Conservation (phyloP, 2,113 vertebrate species). For the Callopanchax toddi region DNA sequence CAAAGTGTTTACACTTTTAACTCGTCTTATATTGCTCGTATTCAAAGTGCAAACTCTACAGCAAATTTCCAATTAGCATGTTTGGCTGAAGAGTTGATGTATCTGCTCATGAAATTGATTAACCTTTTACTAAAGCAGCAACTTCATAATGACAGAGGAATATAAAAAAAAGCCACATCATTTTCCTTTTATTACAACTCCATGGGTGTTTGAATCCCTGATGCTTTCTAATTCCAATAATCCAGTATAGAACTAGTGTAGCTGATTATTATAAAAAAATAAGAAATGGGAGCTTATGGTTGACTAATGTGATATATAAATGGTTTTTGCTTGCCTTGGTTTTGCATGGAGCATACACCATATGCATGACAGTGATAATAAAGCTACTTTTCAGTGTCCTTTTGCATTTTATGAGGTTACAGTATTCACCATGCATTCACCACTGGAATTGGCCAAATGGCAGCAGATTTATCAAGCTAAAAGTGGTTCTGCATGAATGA, state of each 20-base stretch:
- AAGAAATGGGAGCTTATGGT: no score
- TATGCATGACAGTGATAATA: no score
- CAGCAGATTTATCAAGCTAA: slow-evolving; percentile 2
- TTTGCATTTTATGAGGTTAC: not conserved
- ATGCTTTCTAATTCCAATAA: no score
- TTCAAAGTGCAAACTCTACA: slow-evolving; percentile 5
- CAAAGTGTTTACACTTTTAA: slow-evolving; percentile 2
- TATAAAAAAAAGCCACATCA: no score
- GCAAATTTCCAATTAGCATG: slow-evolving; percentile 13
- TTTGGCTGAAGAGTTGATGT: slow-evolving; percentile 16
- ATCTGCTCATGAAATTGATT: slow-evolving; percentile 5
- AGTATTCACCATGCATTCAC: slow-evolving; percentile 12
- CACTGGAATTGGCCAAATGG: slow-evolving; percentile 3
- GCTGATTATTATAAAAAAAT: no score
- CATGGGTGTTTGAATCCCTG: no score
- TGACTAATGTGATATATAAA: no score
- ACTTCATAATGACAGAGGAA: not conserved
- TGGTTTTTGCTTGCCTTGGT: no score
- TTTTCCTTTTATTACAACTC: no score
- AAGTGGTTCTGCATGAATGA: slow-evolving; percentile 9
- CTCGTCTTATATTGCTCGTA: not conserved
- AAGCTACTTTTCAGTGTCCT: not conserved
- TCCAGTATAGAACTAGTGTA: no score
- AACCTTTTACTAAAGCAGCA: not conserved
- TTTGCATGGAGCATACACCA: no score